Percentiles rank a stretch among this genome's conserved stretches.
Evolutionary conservation across 2,888 invertebrate species (phyloP).

Genomic region (Epinotia nisella): DNA sequence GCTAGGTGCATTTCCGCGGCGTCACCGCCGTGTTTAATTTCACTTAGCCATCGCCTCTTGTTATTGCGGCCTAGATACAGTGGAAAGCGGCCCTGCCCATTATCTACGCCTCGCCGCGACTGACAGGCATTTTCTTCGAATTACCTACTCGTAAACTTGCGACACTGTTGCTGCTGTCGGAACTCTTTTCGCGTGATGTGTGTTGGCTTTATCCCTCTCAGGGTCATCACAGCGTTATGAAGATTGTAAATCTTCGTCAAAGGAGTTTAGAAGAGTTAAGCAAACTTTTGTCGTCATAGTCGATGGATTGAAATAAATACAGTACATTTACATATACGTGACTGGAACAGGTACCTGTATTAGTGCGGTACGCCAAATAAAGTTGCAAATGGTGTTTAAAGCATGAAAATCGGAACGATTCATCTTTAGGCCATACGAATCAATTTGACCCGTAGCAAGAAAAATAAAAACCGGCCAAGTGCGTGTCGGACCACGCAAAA

Average conservation of each 20-base stretch:
- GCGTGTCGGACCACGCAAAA: too few relatives aligned
- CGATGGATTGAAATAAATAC: too few relatives aligned
- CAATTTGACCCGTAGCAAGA: too few relatives aligned
- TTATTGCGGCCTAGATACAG: constrained; percentile 70
- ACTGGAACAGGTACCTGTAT: too few relatives aligned
- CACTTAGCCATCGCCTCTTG: constrained; percentile 63
- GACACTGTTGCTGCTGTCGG: constrained; percentile 7
- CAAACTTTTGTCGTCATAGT: neutral
- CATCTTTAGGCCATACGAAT: too few relatives aligned
- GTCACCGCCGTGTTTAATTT: constrained; percentile 59
- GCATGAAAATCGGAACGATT: too few relatives aligned
- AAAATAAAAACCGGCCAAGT: too few relatives aligned
- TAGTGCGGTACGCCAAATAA: too few relatives aligned
- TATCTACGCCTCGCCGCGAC: constrained; percentile 60
- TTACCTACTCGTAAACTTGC: constrained; percentile 28
- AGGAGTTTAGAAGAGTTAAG: neutral
- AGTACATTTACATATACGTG: too few relatives aligned
- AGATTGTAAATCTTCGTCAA: neutral
- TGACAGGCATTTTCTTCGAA: constrained; percentile 53
- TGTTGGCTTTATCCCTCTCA: neutral
- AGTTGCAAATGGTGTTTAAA: too few relatives aligned
- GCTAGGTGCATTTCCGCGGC: constrained; percentile 51
- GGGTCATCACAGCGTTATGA: neutral
- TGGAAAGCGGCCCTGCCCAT: constrained; percentile 71
- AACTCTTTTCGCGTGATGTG: neutral